A percentile compares a stretch with the other conserved stretches of the same genome.
phyloP scores from a whole-genome alignment of 2,888 invertebrate genomes.

The Ochropleura plecta region DNA sequence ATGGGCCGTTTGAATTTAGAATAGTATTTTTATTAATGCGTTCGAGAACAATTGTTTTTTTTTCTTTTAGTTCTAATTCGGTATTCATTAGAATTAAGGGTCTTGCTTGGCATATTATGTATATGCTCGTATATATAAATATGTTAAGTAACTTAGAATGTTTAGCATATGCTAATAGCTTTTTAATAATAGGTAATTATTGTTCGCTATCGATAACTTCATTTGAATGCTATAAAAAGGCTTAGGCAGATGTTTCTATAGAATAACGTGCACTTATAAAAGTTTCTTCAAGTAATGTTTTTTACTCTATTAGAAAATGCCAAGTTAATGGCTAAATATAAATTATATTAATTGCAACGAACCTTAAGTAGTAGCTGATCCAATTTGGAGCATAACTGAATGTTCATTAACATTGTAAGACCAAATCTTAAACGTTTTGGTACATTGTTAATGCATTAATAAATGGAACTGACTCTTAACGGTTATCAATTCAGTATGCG shows the following conservation, averaged over 20 bases:
- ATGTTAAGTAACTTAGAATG: constrained; percentile 41
- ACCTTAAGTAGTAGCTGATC: constrained; percentile 6
- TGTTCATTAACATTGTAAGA: constrained; percentile 41
- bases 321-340: neutral
- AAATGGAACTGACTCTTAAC: constrained; percentile 14
- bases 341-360: constrained; percentile 8
- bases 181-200: constrained; percentile 41
- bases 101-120: constrained; percentile 32
- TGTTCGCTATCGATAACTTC: constrained; percentile 22
- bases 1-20: constrained; percentile 90
- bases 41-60: constrained; percentile 85
- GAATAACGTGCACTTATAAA: constrained; percentile 6
- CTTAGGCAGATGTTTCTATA: constrained; percentile 43
- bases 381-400: constrained; percentile 32
- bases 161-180: constrained; percentile 40
- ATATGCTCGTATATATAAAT: constrained; percentile 23
- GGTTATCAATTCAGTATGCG: neutral
- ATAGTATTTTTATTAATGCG: constrained; percentile 89
- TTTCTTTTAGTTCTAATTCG: constrained; percentile 71
- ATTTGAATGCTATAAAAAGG: constrained; percentile 11
- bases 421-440: constrained; percentile 20
- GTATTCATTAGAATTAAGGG: constrained; percentile 58
- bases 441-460: constrained; percentile 32
- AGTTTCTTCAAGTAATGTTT: neutral
- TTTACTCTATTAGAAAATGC: neutral